Percentiles rank a stretch among this genome's conserved stretches.
Evolutionary conservation across 2,888 invertebrate species (phyloP).

Genomic region (Capitulum mitella): DNA sequence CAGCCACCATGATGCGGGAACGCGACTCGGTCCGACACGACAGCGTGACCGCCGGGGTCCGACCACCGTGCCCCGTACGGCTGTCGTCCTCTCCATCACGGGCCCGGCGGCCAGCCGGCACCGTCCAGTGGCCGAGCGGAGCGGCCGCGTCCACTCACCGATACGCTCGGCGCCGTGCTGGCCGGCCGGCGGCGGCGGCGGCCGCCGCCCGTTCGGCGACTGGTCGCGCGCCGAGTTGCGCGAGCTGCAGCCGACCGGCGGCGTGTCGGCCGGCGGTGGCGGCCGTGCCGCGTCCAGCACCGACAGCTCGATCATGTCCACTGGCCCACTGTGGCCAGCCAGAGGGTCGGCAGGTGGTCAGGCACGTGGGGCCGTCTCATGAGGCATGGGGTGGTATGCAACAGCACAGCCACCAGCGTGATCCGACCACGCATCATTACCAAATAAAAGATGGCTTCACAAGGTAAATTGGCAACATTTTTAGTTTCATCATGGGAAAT

Average conservation of each 20-base stretch:
- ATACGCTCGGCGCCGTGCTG: conserved; percentile 53
- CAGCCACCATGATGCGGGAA: too few species aligned
- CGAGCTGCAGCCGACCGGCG: conserved; percentile 57
- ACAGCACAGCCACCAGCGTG: too few species aligned
- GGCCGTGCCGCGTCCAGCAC: conserved; percentile 48
- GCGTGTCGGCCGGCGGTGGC: conserved; percentile 41
- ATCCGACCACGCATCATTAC: too few species aligned
- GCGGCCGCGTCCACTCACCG: conserved; percentile 42
- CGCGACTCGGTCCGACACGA: too few species aligned
- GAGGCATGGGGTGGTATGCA: not conserved
- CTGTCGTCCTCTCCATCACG: not conserved
- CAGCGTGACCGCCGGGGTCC: too few species aligned
- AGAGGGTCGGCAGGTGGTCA: not conserved
- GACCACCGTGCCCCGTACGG: too few species aligned
- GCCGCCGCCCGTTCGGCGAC: conserved; percentile 15
- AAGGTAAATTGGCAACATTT: too few species aligned
- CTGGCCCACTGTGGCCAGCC: conserved; percentile 55
- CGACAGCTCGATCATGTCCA: conserved; percentile 77
- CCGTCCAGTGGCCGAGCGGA: too few species aligned
- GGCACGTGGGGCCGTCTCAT: too few species aligned
- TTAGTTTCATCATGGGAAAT: too few species aligned
- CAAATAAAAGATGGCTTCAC: too few species aligned
- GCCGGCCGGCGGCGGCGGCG: not conserved
- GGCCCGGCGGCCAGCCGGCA: too few species aligned
- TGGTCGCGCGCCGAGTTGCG: conserved; percentile 56